These are phyloP conservation scores for Ophthalmolycus amberensis DNA, from an alignment of 2,113 vertebrate genomes.

Conservation along the genomic window DNA sequence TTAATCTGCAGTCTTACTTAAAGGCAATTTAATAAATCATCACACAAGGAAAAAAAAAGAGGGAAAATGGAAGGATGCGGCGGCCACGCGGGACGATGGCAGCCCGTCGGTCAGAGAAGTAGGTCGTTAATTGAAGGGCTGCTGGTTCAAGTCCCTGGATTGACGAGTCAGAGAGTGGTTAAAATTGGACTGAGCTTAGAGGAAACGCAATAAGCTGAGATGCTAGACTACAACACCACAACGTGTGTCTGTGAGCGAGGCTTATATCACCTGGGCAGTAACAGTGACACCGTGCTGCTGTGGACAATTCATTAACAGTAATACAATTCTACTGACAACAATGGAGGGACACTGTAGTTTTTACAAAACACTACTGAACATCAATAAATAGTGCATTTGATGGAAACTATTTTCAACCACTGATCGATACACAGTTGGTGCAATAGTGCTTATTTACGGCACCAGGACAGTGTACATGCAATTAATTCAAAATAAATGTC, in stretches of 20 bases:
- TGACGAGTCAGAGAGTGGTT: constrained; percentile 25
- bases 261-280: too few species aligned
- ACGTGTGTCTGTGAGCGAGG: neutral
- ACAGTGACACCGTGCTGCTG: neutral
- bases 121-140: constrained; percentile 75
- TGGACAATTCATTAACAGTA: neutral
- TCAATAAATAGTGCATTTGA: neutral
- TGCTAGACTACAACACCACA: neutral
- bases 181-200: neutral
- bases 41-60: constrained; percentile 45
- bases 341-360: neutral
- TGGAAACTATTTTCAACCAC: neutral
- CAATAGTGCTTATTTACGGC: neutral
- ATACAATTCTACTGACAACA: neutral
- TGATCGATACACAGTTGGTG: neutral
- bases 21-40: constrained; percentile 85
- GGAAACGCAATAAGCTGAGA: neutral
- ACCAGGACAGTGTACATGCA: neutral
- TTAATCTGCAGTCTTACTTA: constrained; percentile 85
- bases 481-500: neutral
- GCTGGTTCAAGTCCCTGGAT: constrained; percentile 77
- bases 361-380: neutral
- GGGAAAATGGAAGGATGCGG: constrained; percentile 62
- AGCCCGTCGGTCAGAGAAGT: constrained; percentile 53
- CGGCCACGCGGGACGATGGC: constrained; percentile 59